phyloP scores from a whole-genome alignment of 2,113 vertebrate species.

The Osmerus eperlanus region DNA sequence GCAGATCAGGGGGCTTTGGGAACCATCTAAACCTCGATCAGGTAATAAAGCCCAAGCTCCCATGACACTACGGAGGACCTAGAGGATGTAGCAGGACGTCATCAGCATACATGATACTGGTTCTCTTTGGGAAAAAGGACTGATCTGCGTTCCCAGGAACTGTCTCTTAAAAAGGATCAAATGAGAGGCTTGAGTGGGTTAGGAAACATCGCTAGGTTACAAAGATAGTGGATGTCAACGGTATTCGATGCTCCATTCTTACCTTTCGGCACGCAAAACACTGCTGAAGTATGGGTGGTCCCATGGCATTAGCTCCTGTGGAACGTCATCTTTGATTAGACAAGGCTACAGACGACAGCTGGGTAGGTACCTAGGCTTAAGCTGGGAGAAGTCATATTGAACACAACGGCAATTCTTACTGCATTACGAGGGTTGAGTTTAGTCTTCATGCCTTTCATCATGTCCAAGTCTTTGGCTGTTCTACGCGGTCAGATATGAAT shows the following conservation, averaged over 20 bases:
- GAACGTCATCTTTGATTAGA: conserved; percentile 52
- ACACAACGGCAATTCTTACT: conserved; percentile 71
- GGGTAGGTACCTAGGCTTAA: neutral
- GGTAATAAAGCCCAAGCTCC: too few species aligned
- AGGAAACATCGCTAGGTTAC: neutral
- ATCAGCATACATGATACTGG: too few species aligned
- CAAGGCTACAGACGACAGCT: too few species aligned
- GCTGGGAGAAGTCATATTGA: neutral
- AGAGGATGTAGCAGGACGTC: too few species aligned
- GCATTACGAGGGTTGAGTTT: conserved; percentile 84
- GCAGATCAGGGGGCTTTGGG: too few species aligned
- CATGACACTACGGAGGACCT: too few species aligned
- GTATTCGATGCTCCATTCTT: conserved; percentile 35
- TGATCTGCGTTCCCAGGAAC: conserved; percentile 4
- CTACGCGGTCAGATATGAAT: conserved; percentile 64
- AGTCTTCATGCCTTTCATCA: conserved; percentile 87
- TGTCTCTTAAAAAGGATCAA: too few species aligned
- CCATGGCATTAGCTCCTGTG: conserved; percentile 94
- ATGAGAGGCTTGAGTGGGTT: conserved; percentile 16
- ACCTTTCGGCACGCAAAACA: conserved; percentile 91
- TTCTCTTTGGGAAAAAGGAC: neutral
- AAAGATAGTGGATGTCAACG: neutral
- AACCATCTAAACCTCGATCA: too few species aligned
- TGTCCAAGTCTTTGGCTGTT: conserved; percentile 86
- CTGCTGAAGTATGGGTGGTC: conserved; percentile 94